Base-by-base conservation (phyloP, 2,113 vertebrate genomes). In the Hippocampus comes region DNA sequence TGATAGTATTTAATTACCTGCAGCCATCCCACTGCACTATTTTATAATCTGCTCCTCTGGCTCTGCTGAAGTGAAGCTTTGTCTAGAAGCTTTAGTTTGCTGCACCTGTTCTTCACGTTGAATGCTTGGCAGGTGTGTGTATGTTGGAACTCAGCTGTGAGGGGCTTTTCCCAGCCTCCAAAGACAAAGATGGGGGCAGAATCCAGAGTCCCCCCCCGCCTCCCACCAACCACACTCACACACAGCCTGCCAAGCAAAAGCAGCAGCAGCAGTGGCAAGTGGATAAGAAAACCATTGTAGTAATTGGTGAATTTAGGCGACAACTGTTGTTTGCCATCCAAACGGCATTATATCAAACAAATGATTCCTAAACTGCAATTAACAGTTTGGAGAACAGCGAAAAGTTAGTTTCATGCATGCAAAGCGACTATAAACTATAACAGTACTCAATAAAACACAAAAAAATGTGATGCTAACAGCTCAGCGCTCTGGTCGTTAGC, bases 1-100 rank as follows among this genome's bases (percentile, higher is more conserved):
- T 78, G 78, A 82, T 74, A 41, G 55, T n/a, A 67, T 84, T 79
- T 87, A 84, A 87, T 83, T 80, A 77, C 73, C 25, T 68, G 73
- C 73, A 75, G 79, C 76, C 82, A 82, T 69, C 72, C 42, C 20
- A 63, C 49, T 57, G 49, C 4, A 64, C 71, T 67, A 69, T 78
- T 68, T 87, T 74, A 59, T 71, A 71, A 72, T 78, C 72, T 81
- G 68, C 75, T 76, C 65, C 56, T 56, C 63, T 70, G 71, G 77
- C 80, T 79, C 67, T 1, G 57, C 69, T 71, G 21, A 81, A 60
- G 76, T 81, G 75, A 70, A 53, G 78, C 65, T 82, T 80, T 80
- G 71, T 81, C 77, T 74, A 76, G 84, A 85, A 80, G 81, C 74
- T 71, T 71, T 11, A 68, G 77, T 77, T 73, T 66, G 75, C 74